Conservation (phyloP, 2,888 invertebrate genomes). For the Cantharis flavilabris region DNA sequence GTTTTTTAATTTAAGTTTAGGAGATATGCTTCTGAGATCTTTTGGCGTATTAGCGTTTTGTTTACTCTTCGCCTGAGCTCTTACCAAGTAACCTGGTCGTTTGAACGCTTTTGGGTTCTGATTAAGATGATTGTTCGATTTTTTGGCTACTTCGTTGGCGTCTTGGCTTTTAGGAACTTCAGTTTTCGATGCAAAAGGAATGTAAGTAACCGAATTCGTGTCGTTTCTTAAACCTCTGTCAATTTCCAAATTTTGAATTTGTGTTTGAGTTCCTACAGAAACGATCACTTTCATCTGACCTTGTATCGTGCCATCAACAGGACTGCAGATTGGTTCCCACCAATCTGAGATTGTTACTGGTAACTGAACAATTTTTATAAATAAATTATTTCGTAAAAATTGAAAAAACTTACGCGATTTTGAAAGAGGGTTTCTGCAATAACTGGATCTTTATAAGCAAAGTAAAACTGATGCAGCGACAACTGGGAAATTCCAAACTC, state of each 20-base stretch:
- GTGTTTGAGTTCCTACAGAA: constrained; percentile 64
- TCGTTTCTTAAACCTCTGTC: constrained; percentile 51
- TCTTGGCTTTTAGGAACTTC: not conserved
- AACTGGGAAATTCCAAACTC: constrained; percentile 60
- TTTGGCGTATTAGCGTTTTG: not conserved
- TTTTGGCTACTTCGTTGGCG: not conserved
- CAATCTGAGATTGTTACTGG: constrained; percentile 66
- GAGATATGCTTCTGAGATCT: not conserved
- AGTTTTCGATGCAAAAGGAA: constrained; percentile 10
- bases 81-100: not conserved
- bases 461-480: constrained; percentile 64
- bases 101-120: not conserved
- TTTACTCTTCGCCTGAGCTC: not conserved
- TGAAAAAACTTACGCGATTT: constrained; percentile 56
- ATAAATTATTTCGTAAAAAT: not conserved
- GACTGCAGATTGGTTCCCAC: constrained; percentile 60
- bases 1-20: not conserved
- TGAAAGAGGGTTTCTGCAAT: constrained; percentile 60
- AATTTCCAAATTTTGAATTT: constrained; percentile 60
- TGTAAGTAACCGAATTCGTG: constrained; percentile 41
- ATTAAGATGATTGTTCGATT: not conserved
- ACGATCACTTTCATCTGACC: constrained; percentile 63
- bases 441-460: constrained; percentile 62
- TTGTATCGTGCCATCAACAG: constrained; percentile 53
- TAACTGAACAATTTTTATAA: constrained; percentile 50